Evolutionary conservation across 2,113 vertebrate genomes (phyloP).

Genomic region (Labeo catla): DNA sequence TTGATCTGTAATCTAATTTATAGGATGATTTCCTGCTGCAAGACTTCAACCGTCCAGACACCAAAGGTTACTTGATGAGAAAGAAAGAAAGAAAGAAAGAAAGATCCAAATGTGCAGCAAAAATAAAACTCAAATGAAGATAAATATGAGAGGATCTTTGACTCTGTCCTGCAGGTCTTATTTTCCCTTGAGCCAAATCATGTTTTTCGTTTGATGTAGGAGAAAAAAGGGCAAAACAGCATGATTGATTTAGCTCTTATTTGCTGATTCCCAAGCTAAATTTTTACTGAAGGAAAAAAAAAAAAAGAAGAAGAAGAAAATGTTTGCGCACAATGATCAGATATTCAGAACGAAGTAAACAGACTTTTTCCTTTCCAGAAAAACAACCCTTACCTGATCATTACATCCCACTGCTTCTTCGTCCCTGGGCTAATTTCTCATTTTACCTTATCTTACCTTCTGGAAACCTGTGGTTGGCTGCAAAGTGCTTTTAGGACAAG

Average conservation of each 20-base stretch:
- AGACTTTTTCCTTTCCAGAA: constrained; percentile 9
- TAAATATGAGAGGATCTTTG: constrained; percentile 41
- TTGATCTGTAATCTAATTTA: constrained; percentile 43
- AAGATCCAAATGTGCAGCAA: background rate
- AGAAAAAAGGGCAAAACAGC: background rate
- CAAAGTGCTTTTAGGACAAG: background rate
- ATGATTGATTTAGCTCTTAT: constrained; percentile 55
- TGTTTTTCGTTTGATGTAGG: constrained; percentile 50
- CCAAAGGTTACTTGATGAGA: background rate
- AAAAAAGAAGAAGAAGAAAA: background rate
- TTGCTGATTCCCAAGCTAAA: constrained; percentile 32
- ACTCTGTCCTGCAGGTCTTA: constrained; percentile 25
- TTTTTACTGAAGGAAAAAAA: constrained; percentile 15
- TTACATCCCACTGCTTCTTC: constrained; percentile 10
- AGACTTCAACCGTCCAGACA: background rate
- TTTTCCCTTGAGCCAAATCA: constrained; percentile 49
- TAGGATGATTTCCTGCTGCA: constrained; percentile 16
- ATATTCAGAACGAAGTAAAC: constrained; percentile 33
- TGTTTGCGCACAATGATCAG: background rate
- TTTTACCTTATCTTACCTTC: background rate
- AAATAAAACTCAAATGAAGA: constrained; percentile 11
- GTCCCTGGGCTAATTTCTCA: constrained; percentile 17
- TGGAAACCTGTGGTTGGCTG: background rate
- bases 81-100: constrained; percentile 5
- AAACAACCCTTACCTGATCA: constrained; percentile 29